Base-by-base conservation (phyloP, 2,888 invertebrate species). In the Didymodactylos carnosus region DNA sequence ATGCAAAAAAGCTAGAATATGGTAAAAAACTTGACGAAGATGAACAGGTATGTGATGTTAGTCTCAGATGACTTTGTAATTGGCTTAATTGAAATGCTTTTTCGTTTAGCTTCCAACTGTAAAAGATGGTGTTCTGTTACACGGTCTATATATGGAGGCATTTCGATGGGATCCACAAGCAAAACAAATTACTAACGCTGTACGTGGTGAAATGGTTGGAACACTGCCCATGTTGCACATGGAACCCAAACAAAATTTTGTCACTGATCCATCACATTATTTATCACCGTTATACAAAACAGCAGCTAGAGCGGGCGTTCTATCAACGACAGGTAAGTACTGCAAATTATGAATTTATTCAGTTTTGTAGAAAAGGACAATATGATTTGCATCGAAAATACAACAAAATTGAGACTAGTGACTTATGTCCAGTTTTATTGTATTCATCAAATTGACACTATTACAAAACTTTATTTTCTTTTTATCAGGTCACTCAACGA, bases 181-280 rank as follows among this genome's bases (percentile, higher is more conserved):
- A 2, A 79, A 79, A 79, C 75, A 76, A 25, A 77, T 82, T 25
- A 78, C 78, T 7, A 83, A 83, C 77, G 79, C 82, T 3, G 76
- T 82, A 79, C 76, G 80, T 87, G 90, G 90, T 73, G 89, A 90
- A 85, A 88, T 90, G 86, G 88, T 88, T 83, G 88, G 90, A 3
- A 85, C 88, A 0, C 83, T 91, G 76, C 90, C 90, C 6, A 88
- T 88, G 51, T 80, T 88, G 76, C 86, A 86, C 83, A 86, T 91
- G 81, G 82, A 87, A 77, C 90, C 91, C 0, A 77, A 78, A 72
- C 82, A 82, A 80, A 82, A 82, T 77, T 88, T 87, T 75, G 84
- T 86, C 62, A 86, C 80, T 0, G 78, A 80, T 71, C 76, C 76
- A 4, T 76, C 75, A 7, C 79, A 80, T 69, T 84, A 84, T 75